Evolutionary conservation across 2,797 vertebrate species (phyloP), one percentile per base, ranked within the genome.

Genomic region (Nyctibius grandis): DNA sequence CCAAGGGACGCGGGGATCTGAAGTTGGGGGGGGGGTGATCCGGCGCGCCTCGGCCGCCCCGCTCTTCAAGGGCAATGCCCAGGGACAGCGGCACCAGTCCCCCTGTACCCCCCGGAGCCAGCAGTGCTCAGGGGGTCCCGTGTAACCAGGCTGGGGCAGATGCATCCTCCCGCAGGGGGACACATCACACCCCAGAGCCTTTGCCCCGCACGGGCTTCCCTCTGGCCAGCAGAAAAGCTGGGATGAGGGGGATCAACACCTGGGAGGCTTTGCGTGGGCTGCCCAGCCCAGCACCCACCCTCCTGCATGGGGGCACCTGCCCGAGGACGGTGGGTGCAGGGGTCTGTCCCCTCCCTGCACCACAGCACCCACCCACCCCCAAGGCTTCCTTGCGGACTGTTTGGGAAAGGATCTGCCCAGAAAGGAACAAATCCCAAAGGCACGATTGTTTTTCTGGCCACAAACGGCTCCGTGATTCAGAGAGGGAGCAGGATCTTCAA

Each of bases 111-210:
- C 26, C 48, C 2, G 64, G 53, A 42, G 22, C 0, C 2, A 1
- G 73, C 23, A 11, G 4, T 18, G 38, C 12, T 38, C 6, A 1
- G 84, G 59, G 76, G 19, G 17, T 1, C 3, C 67, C 2, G 33
- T 2, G 40, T 38, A 3, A 34, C 26, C 50, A 6, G n/a, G 36
- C 34, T n/a, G 64, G 38, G n/a, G 12, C 12, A 6, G 74, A 40
- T 26, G 21, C 28, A 8, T 22, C 59, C 33, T 67, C 17, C 14
- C 29, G 0, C 0, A 2, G 0, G 29, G 29, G 61, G 9, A 18
- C 28, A 36, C 34, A 3, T 17, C 5, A 1, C 57, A 3, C 2
- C 61, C 22, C 44, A 9, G 6, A 77, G 60, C 48, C 60, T 26
- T 21, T 2, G 2, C 68, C 79, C 83, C 5, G 0, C 69, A 7